These are phyloP conservation scores for Argyra leucocephala DNA, from an alignment of 2,888 invertebrate genomes.

Conservation along the genomic window DNA sequence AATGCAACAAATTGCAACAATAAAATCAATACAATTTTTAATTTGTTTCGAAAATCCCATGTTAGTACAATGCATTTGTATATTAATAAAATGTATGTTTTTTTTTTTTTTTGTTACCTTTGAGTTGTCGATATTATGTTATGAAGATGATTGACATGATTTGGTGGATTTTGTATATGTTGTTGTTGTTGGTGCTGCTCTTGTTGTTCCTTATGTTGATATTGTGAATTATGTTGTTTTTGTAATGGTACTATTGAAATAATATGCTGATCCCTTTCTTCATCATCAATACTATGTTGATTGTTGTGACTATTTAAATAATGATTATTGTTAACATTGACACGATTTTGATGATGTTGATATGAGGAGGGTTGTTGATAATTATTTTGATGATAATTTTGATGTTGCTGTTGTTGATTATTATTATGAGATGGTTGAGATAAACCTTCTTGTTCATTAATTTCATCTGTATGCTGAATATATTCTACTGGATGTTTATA, in stretches of 20 bases:
- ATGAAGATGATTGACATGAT: background rate
- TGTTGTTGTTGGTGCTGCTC: conserved; percentile 16
- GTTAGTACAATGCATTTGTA: no score
- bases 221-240: background rate
- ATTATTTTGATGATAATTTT: conserved; percentile 16
- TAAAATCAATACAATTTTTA: no score
- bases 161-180: conserved; percentile 20
- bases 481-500: background rate
- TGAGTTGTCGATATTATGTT: conserved; percentile 7
- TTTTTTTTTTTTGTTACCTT: no score
- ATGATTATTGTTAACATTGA: background rate
- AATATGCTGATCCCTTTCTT: background rate
- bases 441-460: background rate
- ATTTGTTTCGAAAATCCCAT: no score
- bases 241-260: background rate
- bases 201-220: background rate
- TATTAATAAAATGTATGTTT: no score
- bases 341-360: background rate
- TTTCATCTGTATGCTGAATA: background rate
- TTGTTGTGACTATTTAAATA: background rate
- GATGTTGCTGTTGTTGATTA: conserved; percentile 27
- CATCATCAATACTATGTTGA: background rate
- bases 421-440: conserved; percentile 11
- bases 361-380: conserved; percentile 16
- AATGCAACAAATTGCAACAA: no score